Evolutionary conservation across 2,888 invertebrate genomes (phyloP).

Genomic region (Agriopis aurantiaria): DNA sequence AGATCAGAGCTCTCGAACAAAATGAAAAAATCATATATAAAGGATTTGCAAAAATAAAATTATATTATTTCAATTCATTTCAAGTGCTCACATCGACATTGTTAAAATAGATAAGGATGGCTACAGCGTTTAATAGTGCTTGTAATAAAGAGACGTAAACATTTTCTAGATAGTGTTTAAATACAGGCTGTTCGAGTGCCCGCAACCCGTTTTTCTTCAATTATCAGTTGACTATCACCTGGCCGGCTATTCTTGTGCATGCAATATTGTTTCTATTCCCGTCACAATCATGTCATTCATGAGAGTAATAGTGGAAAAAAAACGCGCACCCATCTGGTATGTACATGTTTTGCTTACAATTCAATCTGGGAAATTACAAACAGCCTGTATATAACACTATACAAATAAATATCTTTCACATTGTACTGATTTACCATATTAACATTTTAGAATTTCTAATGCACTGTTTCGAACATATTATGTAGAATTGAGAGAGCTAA

Average conservation of each 20-base stretch:
- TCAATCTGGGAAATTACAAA: not conserved
- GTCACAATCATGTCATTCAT: no score
- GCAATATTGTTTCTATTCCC: not conserved
- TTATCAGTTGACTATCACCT: not conserved
- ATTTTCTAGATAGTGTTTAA: slow-evolving; percentile 11
- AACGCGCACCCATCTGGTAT: no score
- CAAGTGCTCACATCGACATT: slow-evolving; percentile 14
- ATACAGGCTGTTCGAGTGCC: slow-evolving; percentile 2
- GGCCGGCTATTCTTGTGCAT: not conserved
- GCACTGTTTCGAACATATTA: slow-evolving; percentile 12
- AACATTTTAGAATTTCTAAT: slow-evolving; percentile 52
- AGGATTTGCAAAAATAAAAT: not conserved
- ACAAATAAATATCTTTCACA: slow-evolving; percentile 46
- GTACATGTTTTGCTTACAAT: not conserved
- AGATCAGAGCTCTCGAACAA: slow-evolving; percentile 46
- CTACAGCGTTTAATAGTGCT: slow-evolving; percentile 22
- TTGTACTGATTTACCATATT: slow-evolving; percentile 60
- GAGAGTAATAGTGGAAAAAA: no score
- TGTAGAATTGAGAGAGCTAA: slow-evolving; percentile 66
- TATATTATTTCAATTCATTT: slow-evolving; percentile 4
- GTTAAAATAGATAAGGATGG: slow-evolving; percentile 1
- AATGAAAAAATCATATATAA: slow-evolving; percentile 23
- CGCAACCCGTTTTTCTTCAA: slow-evolving; percentile 2
- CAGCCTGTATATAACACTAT: slow-evolving; percentile 18
- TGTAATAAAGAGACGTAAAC: slow-evolving; percentile 21